phyloP scores from a whole-genome alignment of 1,140 invertebrate species.

The Mizuhopecten yessoensis region DNA sequence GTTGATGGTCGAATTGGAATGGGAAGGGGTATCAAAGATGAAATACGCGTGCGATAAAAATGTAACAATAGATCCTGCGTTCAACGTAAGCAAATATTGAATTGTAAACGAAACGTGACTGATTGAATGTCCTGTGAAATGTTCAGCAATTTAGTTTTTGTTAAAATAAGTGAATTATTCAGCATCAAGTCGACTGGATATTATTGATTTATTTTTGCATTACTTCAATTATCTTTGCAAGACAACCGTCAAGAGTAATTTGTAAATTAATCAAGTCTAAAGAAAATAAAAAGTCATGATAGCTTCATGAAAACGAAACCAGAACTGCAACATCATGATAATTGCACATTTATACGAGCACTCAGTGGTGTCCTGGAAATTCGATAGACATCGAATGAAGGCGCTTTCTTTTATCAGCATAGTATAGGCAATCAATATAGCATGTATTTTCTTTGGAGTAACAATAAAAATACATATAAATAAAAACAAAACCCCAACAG shows the following conservation, averaged over 20 bases:
- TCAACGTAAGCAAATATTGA: too few relatives aligned
- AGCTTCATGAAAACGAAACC: constrained; percentile 10
- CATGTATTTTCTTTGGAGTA: too few relatives aligned
- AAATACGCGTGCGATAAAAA: too few relatives aligned
- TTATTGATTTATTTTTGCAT: not conserved
- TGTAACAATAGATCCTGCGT: too few relatives aligned
- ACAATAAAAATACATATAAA: too few relatives aligned
- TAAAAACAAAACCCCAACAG: too few relatives aligned
- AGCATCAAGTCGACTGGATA: not conserved
- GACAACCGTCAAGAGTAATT: not conserved
- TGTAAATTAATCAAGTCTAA: not conserved
- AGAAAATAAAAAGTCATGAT: not conserved
- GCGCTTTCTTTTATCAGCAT: too few relatives aligned
- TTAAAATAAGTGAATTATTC: not conserved
- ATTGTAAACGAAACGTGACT: not conserved
- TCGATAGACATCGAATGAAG: not conserved
- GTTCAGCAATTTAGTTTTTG: not conserved
- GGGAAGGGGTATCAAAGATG: too few relatives aligned
- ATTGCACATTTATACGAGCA: not conserved
- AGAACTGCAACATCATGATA: not conserved
- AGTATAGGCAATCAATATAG: too few relatives aligned
- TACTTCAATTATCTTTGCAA: not conserved
- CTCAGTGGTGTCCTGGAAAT: not conserved
- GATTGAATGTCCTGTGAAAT: not conserved
- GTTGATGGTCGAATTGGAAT: too few relatives aligned